These are phyloP conservation scores for Mantis religiosa DNA, from an alignment of 2,888 invertebrate species.

Conservation along the genomic window DNA sequence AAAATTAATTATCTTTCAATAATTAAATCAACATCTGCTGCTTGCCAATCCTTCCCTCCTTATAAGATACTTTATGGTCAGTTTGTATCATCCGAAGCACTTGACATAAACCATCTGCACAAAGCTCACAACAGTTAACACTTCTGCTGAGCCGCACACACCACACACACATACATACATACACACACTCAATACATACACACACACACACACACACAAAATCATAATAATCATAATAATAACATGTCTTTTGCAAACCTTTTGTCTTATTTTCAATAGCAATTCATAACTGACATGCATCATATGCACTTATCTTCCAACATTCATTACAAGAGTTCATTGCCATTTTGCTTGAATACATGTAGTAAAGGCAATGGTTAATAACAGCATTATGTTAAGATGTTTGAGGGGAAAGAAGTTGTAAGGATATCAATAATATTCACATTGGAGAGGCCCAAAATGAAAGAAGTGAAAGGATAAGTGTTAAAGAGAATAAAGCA, in stretches of 20 bases:
- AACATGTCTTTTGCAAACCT: neutral
- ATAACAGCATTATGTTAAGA: neutral
- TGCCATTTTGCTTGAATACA: neutral
- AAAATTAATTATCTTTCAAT: constrained; percentile 32
- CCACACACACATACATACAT: neutral
- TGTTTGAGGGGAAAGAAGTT: neutral
- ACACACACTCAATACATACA: neutral
- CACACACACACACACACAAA: neutral
- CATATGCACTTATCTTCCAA: neutral
- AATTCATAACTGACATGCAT: neutral
- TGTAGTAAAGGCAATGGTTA: neutral
- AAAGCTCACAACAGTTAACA: neutral
- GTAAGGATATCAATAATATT: neutral
- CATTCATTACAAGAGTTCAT: neutral
- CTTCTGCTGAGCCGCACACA: neutral
- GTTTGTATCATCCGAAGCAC: neutral
- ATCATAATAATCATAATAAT: neutral
- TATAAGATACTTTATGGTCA: constrained; percentile 13
- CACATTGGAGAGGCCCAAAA: neutral
- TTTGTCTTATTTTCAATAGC: neutral
- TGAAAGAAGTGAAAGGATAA: neutral
- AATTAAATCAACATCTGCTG: constrained; percentile 28
- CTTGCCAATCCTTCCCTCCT: constrained; percentile 15
- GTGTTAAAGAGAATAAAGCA: neutral
- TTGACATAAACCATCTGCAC: neutral